Evolutionary conservation across 2,888 invertebrate species (phyloP).

Genomic region (Geophilus truncorum): DNA sequence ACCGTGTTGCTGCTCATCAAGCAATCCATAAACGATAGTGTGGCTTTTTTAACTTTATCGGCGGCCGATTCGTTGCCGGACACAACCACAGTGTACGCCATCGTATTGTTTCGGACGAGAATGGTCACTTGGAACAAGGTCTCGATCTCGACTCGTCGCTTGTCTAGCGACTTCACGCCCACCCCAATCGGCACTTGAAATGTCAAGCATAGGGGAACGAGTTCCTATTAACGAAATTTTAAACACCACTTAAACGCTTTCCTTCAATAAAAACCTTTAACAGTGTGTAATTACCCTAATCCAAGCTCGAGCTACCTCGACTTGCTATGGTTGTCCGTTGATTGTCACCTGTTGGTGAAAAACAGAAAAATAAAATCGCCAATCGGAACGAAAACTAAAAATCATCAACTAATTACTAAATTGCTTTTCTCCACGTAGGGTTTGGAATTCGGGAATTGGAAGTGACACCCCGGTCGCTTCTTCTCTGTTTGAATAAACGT

Average conservation of each 20-base stretch:
- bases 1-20: slow-evolving; percentile 49
- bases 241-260: neutral
- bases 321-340: slow-evolving; percentile 83
- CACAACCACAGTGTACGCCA: slow-evolving; percentile 66
- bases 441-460: slow-evolving; percentile 98
- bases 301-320: slow-evolving; percentile 79
- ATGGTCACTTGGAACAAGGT: slow-evolving; percentile 85
- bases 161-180: slow-evolving; percentile 60
- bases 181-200: slow-evolving; percentile 69
- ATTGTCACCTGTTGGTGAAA: slow-evolving; percentile 60
- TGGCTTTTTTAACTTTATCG: slow-evolving; percentile 79
- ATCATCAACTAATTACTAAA: slow-evolving; percentile 57
- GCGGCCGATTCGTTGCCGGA: slow-evolving; percentile 90
- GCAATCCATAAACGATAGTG: slow-evolving; percentile 51
- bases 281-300: slow-evolving; percentile 61
- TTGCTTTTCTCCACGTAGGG: slow-evolving; percentile 92
- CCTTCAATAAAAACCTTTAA: neutral
- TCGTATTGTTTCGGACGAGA: slow-evolving; percentile 77
- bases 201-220: slow-evolving; percentile 84
- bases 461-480: slow-evolving; percentile 94
- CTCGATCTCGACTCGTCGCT: slow-evolving; percentile 79
- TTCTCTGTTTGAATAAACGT: slow-evolving; percentile 64
- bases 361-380: neutral
- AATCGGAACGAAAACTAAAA: slow-evolving; percentile 2
- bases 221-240: slow-evolving; percentile 62